Base-by-base conservation (phyloP, 2,888 invertebrate genomes). In the Cosmia trapezina region DNA sequence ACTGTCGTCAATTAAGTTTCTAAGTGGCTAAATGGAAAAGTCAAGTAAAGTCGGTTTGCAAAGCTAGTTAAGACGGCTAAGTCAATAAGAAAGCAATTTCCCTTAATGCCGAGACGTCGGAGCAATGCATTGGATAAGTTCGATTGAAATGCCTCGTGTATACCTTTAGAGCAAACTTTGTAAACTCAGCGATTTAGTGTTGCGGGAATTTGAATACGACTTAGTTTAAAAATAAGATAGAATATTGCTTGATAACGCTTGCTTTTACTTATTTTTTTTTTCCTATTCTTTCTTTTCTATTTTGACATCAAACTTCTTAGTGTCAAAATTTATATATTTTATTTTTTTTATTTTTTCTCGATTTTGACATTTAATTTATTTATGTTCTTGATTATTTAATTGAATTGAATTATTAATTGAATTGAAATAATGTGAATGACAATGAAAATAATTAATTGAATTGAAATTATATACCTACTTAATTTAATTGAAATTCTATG, bases 81-180 rank as follows among this genome's bases (percentile, higher is more conserved):
- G 74, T 71, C 82, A 86, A 86, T 84, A 84, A 84, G 72, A 84
- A 74, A 81, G 49, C 78, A 22, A 84, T 84, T 84, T 86, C 83
- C 84, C 57, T 33, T 45, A 80, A 80, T 73, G 53, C 43, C 57
- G 65, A 81, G 71, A 70, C 33, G 70, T 83, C 51, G 33, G 56
- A 45, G 57, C 61, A 65, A 75, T 56, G 66, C 70, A 67, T 70
- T 71, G 63, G 63, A 61, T 67, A 76, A 57, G 54, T 70, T 63
- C 22, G 61, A 69, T 57, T 61, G 8, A 56, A 4, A 37, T 19
- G 14, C 1, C 22, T 33, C 22, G 33, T 47, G 22, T 47, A n/a
- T n/a, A 45, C 11, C 9, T 22, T 45, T 61, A 43, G 28, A 28
- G 12, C 22, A 19, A 51, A 53, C 4, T 45, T 14, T 33, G 47